Evolutionary conservation across 1,140 invertebrate species (phyloP), one percentile per base, ranked within the genome.

Genomic region (Leptinotarsa texana): DNA sequence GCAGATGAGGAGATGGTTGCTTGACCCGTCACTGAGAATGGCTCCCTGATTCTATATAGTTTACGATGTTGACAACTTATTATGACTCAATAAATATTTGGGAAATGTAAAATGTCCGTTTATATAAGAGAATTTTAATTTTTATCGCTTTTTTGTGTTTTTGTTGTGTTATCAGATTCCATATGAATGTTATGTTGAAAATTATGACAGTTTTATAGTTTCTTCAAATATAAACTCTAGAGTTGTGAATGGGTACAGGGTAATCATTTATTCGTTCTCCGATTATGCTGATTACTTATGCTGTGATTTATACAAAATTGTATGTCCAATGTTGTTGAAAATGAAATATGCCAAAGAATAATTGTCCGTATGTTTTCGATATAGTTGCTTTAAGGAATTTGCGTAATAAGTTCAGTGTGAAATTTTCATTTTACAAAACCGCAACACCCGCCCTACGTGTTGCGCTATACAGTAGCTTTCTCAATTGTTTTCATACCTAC

Each of bases 41-140:
- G 74, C 79, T 79, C 74, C 79, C 79, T 78, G 79, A 80, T 77
- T 76, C 76, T 76, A 77, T 73, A 78, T 79, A 79, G 69, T 79
- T 79, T 80, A 80, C 78, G 78, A 77, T 79, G 76, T 76, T 79
- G 79, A 79, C 77, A 79, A 80, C 72, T 76, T 80, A 80, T 80
- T 80, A 80, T 80, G 79, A 80, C 79, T 80, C 79, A 78, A 80
- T 80, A 80, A 80, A 80, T 80, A 80, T 75, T 74, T 76, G 74
- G 79, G 51, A 80, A 80, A 80, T 80, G 73, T 80, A 73, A 78
- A 76, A 75, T 73, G 72, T 70, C 49, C 77, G 69, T 78, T 78
- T 75, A 79, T 75, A 76, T 79, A 77, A 67, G 74, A 74, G 73
- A 77, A 79, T 79, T 79, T 79, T 77, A 77, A 79, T 79, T 77